Percentiles rank a stretch among this genome's conserved stretches.
phyloP scores from a whole-genome alignment of 1,140 invertebrate genomes.

The Caenorhabditis briggsae region DNA sequence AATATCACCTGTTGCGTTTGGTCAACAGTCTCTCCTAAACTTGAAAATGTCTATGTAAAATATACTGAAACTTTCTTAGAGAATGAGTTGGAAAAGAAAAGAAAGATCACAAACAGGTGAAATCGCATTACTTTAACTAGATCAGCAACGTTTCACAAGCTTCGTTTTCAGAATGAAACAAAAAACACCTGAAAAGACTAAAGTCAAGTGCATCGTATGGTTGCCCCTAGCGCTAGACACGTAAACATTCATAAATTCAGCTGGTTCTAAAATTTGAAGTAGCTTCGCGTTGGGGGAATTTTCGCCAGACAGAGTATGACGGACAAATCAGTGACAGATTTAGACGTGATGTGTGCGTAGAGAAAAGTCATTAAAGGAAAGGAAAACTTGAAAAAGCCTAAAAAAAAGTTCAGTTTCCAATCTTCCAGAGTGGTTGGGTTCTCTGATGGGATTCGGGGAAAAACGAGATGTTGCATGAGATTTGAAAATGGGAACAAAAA shows the following conservation, averaged over 20 bases:
- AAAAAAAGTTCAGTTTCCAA: neutral
- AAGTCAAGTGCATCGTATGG: slow-evolving; percentile 19
- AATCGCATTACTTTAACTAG: neutral
- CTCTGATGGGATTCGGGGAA: too few species aligned
- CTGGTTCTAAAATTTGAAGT: slow-evolving; percentile 41
- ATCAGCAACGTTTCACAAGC: neutral
- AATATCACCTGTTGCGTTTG: slow-evolving; percentile 18
- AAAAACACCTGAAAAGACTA: slow-evolving; percentile 4
- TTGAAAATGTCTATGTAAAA: neutral
- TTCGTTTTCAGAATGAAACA: slow-evolving; percentile 9
- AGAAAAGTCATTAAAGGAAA: neutral
- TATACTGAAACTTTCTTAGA: neutral
- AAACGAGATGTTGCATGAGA: neutral
- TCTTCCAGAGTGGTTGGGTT: neutral
- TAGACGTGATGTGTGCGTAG: neutral
- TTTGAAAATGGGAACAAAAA: neutral
- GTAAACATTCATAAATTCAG: slow-evolving; percentile 15
- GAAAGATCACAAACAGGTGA: neutral
- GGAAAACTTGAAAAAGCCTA: neutral
- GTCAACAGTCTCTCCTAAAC: neutral
- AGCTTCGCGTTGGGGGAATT: neutral
- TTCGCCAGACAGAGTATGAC: neutral
- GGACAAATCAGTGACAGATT: neutral
- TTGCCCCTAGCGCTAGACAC: slow-evolving; percentile 34
- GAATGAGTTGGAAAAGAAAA: neutral